Percentiles rank a stretch among this genome's conserved stretches.
phyloP scores from a whole-genome alignment of 2,888 invertebrate genomes.

The Ametastegia equiseti region DNA sequence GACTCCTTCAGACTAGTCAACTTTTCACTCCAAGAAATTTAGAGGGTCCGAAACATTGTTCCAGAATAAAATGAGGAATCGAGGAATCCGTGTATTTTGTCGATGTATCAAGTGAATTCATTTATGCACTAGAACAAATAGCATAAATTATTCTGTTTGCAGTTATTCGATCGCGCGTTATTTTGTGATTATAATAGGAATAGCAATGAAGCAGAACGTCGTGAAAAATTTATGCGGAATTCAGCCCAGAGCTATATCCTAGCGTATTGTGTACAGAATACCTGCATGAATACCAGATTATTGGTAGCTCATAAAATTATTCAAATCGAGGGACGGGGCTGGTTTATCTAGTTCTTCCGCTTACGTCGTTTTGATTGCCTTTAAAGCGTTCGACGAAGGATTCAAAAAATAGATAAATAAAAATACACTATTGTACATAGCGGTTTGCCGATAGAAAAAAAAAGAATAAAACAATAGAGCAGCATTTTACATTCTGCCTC shows the following conservation, averaged over 20 bases:
- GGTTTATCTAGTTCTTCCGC: neutral
- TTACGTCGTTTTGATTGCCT: neutral
- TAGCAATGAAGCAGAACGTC: neutral
- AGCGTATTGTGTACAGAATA: neutral
- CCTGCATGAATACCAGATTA: constrained; percentile 6
- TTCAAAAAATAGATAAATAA: neutral
- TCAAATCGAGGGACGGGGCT: neutral
- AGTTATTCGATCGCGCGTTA: neutral
- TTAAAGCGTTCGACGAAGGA: neutral
- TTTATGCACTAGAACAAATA: neutral
- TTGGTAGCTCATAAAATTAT: neutral
- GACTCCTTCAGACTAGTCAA: too few relatives aligned
- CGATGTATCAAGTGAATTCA: neutral
- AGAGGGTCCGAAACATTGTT: too few relatives aligned
- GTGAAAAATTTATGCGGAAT: neutral
- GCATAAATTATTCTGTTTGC: neutral
- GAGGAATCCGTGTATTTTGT: neutral
- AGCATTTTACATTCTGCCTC: neutral
- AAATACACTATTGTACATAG: neutral
- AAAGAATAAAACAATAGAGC: neutral
- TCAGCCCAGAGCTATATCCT: neutral
- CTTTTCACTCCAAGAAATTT: too few relatives aligned
- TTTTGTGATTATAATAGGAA: neutral
- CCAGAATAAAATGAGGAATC: too few relatives aligned
- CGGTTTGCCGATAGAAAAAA: neutral